Evolutionary conservation across 1,140 invertebrate species (phyloP).

Genomic region (Lordiphosa clarofinis): DNA sequence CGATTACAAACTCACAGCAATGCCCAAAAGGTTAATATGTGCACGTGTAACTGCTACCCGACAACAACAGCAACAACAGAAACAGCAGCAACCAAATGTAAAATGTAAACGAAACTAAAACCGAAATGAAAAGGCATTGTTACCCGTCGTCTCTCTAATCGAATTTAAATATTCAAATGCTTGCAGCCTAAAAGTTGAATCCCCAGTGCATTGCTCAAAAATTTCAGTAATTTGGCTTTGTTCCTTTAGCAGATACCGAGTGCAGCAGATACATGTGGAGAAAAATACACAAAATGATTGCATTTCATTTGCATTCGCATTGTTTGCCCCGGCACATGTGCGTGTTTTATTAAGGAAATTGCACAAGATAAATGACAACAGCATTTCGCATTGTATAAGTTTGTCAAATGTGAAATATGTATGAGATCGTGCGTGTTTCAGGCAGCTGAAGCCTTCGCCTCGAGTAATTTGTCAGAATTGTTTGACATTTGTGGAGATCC

Average conservation of each 20-base stretch:
- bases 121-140: constrained; percentile 13
- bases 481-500: constrained; percentile 51
- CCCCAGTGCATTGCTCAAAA: constrained; percentile 26
- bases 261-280: constrained; percentile 37
- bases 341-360: constrained; percentile 40
- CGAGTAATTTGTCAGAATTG: constrained; percentile 62
- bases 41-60: constrained; percentile 36
- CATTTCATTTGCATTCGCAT: constrained; percentile 44
- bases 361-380: constrained; percentile 49
- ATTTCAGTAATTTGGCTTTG: constrained; percentile 37
- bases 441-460: constrained; percentile 17
- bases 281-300: constrained; percentile 46
- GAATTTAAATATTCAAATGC: constrained; percentile 58
- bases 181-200: constrained; percentile 22
- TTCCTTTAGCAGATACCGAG: neutral
- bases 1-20: constrained; percentile 40
- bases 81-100: constrained; percentile 6
- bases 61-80: constrained; percentile 8
- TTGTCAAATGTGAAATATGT: constrained; percentile 56
- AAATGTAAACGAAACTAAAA: constrained; percentile 9
- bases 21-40: constrained; percentile 41
- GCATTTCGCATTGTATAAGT: constrained; percentile 24
- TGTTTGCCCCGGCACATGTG: constrained; percentile 35
- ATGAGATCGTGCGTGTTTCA: constrained; percentile 36
- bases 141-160: constrained; percentile 29